phyloP scores from a whole-genome alignment of 2,888 invertebrate species.

The Diploptera punctata region DNA sequence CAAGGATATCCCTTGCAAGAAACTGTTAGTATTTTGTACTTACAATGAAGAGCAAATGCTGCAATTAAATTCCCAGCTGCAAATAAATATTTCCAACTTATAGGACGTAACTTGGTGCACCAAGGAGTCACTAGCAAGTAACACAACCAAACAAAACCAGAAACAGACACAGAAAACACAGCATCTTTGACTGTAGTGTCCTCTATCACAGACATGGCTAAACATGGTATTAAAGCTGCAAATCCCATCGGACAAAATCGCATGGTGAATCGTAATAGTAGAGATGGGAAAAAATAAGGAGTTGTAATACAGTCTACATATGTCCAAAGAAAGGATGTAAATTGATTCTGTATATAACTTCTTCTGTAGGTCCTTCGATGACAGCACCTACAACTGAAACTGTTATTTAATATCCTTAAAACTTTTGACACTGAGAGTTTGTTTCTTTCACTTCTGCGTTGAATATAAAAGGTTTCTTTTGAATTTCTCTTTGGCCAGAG shows the following conservation, averaged over 20 bases:
- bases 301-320: neutral
- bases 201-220: neutral
- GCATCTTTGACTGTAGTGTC: neutral
- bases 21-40: neutral
- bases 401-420: too few species aligned
- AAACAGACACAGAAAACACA: conserved; percentile 9
- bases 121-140: conserved; percentile 9
- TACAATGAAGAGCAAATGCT: neutral
- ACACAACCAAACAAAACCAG: conserved; percentile 19
- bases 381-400: too few species aligned
- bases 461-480: too few species aligned
- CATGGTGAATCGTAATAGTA: neutral
- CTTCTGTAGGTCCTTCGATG: too few species aligned
- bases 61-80: neutral
- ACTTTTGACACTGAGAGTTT: too few species aligned
- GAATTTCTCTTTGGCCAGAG: too few species aligned
- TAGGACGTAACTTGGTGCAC: neutral
- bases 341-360: neutral
- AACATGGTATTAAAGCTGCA: neutral
- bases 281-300: conserved; percentile 15
- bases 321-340: neutral
- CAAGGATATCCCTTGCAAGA: too few species aligned
- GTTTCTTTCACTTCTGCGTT: too few species aligned
- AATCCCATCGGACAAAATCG: conserved; percentile 12
- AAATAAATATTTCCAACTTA: neutral